Evolutionary conservation across 1,140 invertebrate species (phyloP), one percentile per base, ranked within the genome.

Genomic region (Dufourea novaeangliae): DNA sequence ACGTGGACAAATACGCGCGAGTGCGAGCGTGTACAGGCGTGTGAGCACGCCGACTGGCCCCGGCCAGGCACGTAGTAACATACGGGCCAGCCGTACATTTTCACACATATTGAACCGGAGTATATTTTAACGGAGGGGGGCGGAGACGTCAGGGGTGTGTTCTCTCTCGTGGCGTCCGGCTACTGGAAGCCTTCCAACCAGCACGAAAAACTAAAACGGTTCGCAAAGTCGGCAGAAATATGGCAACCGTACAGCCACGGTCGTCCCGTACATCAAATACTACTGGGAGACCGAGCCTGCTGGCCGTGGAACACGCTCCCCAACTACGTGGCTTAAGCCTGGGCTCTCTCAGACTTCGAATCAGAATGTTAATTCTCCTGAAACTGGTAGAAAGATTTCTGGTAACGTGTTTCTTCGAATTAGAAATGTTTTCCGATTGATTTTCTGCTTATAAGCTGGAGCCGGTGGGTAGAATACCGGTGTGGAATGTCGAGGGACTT

Each of bases 191-290:
- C 80, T 88, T 89, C 88, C 88, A 89, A 89, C 86, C 83, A 82
- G 79, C 80, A 88, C 83, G 87, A 89, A 89, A 89, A 89, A 89
- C 86, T 86, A 87, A 88, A 87, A 89, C 82, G 88, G 79, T 87
- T 86, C 81, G 86, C 84, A 89, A 89, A 89, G 87, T 89, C 86
- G 88, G 86, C 88, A 89, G 88, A 89, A 89, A 89, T 89, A 89
- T 89, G 88, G 88, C 82, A 83, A 87, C 81, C 82, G 81, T 88
- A 84, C 81, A 87, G 71, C 66, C 73, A 61, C 72, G 71, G 82
- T 71, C 79, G 80, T 59, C 79, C 69, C 88, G 77, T 89, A 89
- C 86, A 89, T 89, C 87, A 89, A 89, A 89, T 89, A 89, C 89
- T 88, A 88, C 86, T 74, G 72, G 74, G 73, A 69, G 78, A 71